Base-by-base conservation (phyloP, 2,797 vertebrate genomes). In the Philypnodon macrostomus region DNA sequence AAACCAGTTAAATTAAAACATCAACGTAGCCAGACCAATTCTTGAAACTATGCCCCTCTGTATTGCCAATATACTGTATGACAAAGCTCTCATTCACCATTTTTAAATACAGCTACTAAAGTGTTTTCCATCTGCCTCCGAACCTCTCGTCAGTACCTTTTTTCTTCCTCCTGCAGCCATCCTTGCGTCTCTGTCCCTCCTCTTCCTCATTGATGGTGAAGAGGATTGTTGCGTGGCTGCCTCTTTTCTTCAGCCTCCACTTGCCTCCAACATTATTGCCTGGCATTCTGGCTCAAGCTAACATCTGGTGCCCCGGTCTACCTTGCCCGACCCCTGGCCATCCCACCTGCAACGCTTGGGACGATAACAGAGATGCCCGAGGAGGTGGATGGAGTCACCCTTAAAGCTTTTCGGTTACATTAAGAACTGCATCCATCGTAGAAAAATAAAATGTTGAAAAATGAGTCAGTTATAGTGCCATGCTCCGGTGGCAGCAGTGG, bases 131-230 rank as follows among this genome's bases (percentile, higher is more conserved):
- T 2, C 9, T 18, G 46, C 17, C 24, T 27, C 31, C 46, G 19
- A 7, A n/a, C 38, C 2, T 8, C 23, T 41, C n/a, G n/a, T 30
- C 61, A 40, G 48, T 38, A 88, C 93, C 14, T 94, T 87, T 91
- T 90, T 88, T 90, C 18, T 42, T 80, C 78, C 73, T 91, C 71
- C 77, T 85, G 77, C 81, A 75, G 81, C 78, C 88, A 58, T 80
- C 80, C 67, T 83, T 89, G 3, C 85, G 88, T 85, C 85, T 93
- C 64, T 92, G 93, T 79, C 90, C 93, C 69, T 98, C 95, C 58
- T 98, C 96, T 80, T 98, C 96, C 87, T 98, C 96, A 2, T 87
- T 90, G 82, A 98, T 98, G 81, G 96, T 98, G 82, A 96, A 98
- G 55, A 98, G 87, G 56, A 92, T 85, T 70, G 82, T 76, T 38